Evolutionary conservation across 2,797 vertebrate genomes (phyloP).

Genomic region (Streptopelia turtur): DNA sequence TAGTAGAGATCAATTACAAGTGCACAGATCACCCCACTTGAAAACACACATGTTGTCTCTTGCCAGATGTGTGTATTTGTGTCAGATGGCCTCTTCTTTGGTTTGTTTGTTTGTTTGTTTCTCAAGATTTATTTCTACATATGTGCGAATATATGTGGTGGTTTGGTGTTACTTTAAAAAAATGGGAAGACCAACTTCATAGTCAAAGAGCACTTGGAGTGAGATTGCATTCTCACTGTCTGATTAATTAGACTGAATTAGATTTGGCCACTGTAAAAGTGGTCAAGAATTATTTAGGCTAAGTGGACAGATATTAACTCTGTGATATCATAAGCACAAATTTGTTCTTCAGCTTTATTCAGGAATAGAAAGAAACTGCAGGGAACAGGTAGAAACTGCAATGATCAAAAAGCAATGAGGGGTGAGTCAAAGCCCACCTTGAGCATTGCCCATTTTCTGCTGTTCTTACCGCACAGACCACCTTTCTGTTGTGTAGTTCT

Average conservation of each 20-base stretch:
- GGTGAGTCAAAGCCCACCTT: neutral
- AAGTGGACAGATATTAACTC: neutral
- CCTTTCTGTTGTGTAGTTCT: neutral
- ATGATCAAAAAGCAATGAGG: neutral
- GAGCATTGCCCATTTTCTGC: accelerated
- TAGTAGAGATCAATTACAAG: neutral
- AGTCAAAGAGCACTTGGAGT: neutral
- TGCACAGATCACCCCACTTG: neutral
- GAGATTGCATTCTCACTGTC: neutral
- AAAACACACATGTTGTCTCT: neutral
- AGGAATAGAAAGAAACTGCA: neutral
- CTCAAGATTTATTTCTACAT: neutral
- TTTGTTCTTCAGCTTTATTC: neutral
- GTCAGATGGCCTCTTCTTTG: neutral
- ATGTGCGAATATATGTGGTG: neutral
- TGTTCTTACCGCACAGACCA: neutral
- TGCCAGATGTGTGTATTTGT: neutral
- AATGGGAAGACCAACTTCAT: neutral
- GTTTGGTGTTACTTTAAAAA: neutral
- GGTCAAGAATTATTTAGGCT: neutral
- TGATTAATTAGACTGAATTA: neutral
- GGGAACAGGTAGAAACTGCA: neutral
- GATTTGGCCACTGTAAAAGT: neutral
- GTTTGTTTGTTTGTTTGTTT: neutral
- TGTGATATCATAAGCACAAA: neutral